Base-by-base conservation (phyloP, 1,140 invertebrate species). In the Drosophila prosaltans region DNA sequence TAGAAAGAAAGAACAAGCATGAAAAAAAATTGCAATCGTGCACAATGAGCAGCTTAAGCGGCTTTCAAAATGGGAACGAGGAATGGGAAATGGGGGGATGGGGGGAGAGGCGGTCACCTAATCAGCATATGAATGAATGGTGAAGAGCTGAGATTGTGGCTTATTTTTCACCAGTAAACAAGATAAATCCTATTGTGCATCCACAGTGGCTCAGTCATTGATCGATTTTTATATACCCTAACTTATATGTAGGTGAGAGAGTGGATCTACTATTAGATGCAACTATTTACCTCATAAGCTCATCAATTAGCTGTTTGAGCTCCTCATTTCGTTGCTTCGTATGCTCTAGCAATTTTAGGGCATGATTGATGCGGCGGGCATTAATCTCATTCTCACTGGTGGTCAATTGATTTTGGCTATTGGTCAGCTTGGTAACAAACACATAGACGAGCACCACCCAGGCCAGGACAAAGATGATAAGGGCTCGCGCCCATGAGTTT, bases 381-480 rank as follows among this genome's bases (percentile, higher is more conserved):
- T 86, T 90, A 1, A 83, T 61, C 62, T 90, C 90, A 43, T 74
- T 81, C 32, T 92, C 88, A 3, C 62, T 68, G 41, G 69, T 80
- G 8, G 84, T 60, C 72, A 74, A 69, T 43, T 79, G 75, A 6
- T 72, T 59, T 51, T 83, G 72, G n/a, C 76, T 84, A 55, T 30
- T 82, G 36, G 76, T 90, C n/a, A 92, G 55, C 65, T 92, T 92
- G 21, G 80, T 74, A 30, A 92, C 84, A 30, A 92, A 92, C 32
- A 92, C 76, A 60, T 92, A 92, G 61, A 92, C 88, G n/a, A 92
- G 72, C 36, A 90, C 74, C 45, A 78, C 88, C 92, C 92, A 92
- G 32, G 91, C 80, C 51, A 92, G 69, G 36, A 91, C 81, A 61
- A 92, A 92, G 58, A 92, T 79, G 40, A 92, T 81, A 11, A 92